Percentiles rank a stretch among this genome's conserved stretches.
phyloP scores from a whole-genome alignment of 2,113 vertebrate genomes.

The Bos javanicus region DNA sequence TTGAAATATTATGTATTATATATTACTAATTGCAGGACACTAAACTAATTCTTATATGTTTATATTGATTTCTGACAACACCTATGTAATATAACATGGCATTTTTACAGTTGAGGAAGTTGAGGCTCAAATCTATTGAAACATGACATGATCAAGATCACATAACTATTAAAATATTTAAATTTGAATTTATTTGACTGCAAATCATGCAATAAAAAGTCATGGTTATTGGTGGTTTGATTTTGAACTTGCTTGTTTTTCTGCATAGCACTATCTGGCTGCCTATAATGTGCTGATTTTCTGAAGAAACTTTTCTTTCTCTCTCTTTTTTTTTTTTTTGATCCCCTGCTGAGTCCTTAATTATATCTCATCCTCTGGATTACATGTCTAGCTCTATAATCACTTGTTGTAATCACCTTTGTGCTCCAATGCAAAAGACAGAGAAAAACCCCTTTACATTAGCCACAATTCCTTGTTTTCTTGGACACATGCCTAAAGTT shows the following conservation, averaged over 20 bases:
- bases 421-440: neutral
- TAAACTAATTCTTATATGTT: neutral
- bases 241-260: neutral
- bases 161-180: neutral
- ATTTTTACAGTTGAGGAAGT: neutral
- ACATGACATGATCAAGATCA: neutral
- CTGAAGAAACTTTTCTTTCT: neutral
- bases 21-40: neutral
- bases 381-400: neutral
- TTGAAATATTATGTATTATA: neutral
- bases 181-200: neutral
- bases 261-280: neutral
- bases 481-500: neutral
- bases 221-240: neutral
- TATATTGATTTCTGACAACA: neutral
- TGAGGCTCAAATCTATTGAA: neutral
- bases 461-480: neutral
- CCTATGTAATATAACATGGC: neutral
- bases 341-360: neutral
- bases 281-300: neutral
- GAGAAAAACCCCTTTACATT: neutral
- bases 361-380: neutral
- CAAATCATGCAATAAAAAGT: neutral
- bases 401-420: neutral
- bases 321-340: neutral